Evolutionary conservation across 2,113 vertebrate genomes (phyloP), one percentile per base, ranked within the genome.

Genomic region (Urocynchramus pylzowi): DNA sequence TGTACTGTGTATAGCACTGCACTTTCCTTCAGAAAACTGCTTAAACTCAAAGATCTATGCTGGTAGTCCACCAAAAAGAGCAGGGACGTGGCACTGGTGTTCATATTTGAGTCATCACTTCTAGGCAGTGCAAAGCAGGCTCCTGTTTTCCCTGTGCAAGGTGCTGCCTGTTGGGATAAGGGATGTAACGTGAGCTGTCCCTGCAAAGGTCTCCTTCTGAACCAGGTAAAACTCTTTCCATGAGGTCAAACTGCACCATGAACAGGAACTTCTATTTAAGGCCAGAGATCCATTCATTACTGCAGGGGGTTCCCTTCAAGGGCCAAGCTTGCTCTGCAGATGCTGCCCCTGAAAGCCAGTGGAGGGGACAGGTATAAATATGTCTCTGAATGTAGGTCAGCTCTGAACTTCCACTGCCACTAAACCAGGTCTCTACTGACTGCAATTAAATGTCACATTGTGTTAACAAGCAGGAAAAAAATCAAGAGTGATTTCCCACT

Each of bases 101-200:
- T 89, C 45, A 21, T 6, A 0, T 50, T 19, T 10, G 69, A 50
- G 33, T 35, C 2, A 1, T 13, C 4, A 0, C 16, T 54, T 71
- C 26, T 3, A 44, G 10, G 11, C 30, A 67, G 30, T 0, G 0
- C 60, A 67, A 47, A 71, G 47, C 6, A 1, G 41, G 57, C 26
- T 93, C 52, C 70, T 19, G 8, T 26, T 52, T 18, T 42, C 60
- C 26, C 26, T 41, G 20, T 28, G 17, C 26, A 19, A 81, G n/a
- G 33, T 52, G 31, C 49, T 68, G 63, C 71, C 65, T 26, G 0
- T 8, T 2, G 1, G 30, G 28, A 53, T 49, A 21, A 84, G 52
- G n/a, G 28, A 14, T 0, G 0, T 8, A 33, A 23, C n/a, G 45
- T 0, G 0, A 26, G 16, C 56, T 42, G 10, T n/a, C 39, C 71